Evolutionary conservation across 2,888 invertebrate species (phyloP).

Genomic region (Bellardia bayeri): DNA sequence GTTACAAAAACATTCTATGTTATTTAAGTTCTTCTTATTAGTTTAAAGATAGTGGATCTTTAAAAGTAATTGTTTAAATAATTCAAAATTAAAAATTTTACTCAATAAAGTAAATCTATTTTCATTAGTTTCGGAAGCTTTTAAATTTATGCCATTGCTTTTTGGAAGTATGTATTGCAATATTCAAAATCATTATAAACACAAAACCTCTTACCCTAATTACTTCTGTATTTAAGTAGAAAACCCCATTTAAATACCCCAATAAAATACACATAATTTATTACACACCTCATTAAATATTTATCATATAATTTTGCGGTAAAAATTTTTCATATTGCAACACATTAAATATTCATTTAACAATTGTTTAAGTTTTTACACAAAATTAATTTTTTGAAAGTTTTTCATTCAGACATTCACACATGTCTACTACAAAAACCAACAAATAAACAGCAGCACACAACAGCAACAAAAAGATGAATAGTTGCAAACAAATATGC

Average conservation of each 20-base stretch:
- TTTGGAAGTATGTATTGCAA: too few relatives aligned
- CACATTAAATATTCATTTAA: conserved; percentile 39
- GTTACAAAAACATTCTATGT: too few relatives aligned
- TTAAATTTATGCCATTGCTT: too few relatives aligned
- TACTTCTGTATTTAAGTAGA: not conserved
- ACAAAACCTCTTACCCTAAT: not conserved
- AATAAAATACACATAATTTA: not conserved
- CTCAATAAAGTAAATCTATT: too few relatives aligned
- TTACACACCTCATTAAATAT: conserved; percentile 1
- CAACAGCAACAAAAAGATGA: not conserved
- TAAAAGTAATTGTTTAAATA: too few relatives aligned
- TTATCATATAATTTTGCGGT: conserved; percentile 1
- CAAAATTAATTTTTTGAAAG: conserved; percentile 46
- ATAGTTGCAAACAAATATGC: conserved; percentile 20
- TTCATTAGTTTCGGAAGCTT: too few relatives aligned
- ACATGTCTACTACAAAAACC: conserved; percentile 23
- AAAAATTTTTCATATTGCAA: conserved; percentile 11
- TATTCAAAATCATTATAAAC: not conserved
- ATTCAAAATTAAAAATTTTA: too few relatives aligned
- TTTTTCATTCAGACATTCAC: conserved; percentile 14
- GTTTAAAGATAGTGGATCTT: too few relatives aligned
- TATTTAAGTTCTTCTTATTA: too few relatives aligned
- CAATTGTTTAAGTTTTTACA: conserved; percentile 34
- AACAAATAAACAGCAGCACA: not conserved
- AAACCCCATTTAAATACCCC: not conserved